Conservation (phyloP, 2,113 vertebrate genomes). For the Melanostigma gelatinosum region DNA sequence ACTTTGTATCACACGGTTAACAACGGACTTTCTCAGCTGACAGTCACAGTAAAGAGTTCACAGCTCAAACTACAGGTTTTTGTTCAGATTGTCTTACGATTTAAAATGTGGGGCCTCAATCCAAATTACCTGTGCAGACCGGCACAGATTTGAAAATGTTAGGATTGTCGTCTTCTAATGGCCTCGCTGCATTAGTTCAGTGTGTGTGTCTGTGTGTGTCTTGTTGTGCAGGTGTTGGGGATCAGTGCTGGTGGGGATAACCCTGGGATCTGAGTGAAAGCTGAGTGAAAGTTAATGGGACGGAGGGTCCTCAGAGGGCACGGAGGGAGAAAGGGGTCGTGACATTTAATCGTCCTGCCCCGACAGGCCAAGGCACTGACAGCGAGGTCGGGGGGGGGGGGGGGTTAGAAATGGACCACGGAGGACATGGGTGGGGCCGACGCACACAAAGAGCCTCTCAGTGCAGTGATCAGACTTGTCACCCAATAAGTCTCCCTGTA, state of each 20-base stretch:
- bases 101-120: background rate
- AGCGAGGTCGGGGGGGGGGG: constrained; percentile 59
- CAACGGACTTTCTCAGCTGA: background rate
- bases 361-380: constrained; percentile 65
- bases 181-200: constrained; percentile 6
- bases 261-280: constrained; percentile 62
- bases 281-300: constrained; percentile 78
- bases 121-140: background rate
- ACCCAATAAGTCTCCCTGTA: constrained; percentile 47
- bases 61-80: background rate
- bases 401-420: constrained; percentile 49
- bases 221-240: constrained; percentile 62
- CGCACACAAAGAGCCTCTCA: constrained; percentile 72
- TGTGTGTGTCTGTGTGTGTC: constrained; percentile 36
- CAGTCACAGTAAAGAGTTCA: background rate
- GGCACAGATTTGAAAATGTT: constrained; percentile 18
- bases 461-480: constrained; percentile 63
- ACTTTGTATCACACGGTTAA: constrained; percentile 1
- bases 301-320: constrained; percentile 65
- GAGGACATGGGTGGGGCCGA: constrained; percentile 62
- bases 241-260: constrained; percentile 63
- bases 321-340: constrained; percentile 65
- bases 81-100: no score
- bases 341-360: constrained; percentile 75
- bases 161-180: constrained; percentile 30